Evolutionary conservation across 2,797 vertebrate species (phyloP).

Genomic region (Leptoclinus maculatus): DNA sequence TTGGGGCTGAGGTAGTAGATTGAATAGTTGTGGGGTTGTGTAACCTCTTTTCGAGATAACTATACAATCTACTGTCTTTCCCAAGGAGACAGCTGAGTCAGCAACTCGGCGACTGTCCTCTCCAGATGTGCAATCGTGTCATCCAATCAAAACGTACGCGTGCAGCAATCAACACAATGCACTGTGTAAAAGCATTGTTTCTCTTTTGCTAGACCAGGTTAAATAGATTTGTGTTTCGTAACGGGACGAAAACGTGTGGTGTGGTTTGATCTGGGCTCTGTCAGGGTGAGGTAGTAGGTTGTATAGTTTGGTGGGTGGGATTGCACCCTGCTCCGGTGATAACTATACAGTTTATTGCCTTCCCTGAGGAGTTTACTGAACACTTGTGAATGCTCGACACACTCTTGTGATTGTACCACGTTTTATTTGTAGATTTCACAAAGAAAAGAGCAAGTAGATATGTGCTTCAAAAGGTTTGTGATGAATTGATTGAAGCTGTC

Average conservation of each 20-base stretch:
- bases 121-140: conserved; percentile 37
- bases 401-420: conserved; percentile 4
- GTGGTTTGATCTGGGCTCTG: conserved; percentile 66
- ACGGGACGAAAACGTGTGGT: conserved; percentile 14
- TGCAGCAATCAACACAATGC: conserved; percentile 23
- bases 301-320: conserved; percentile 96
- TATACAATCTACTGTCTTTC: conserved; percentile 98
- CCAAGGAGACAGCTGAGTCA: conserved; percentile 92
- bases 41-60: conserved; percentile 91
- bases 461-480: conserved; percentile 15
- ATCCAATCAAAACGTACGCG: conserved; percentile 45
- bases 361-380: conserved; percentile 86
- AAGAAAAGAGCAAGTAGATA: conserved; percentile 1
- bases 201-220: conserved; percentile 10
- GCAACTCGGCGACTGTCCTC: conserved; percentile 63
- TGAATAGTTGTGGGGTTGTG: conserved; percentile 94
- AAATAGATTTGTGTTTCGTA: background rate
- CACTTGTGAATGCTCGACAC: conserved; percentile 35
- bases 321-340: conserved; percentile 91
- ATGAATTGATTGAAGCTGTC: conserved; percentile 16
- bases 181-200: conserved; percentile 14
- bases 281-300: conserved; percentile 96
- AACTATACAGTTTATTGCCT: conserved; percentile 99
- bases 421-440: conserved; percentile 40
- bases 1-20: conserved; percentile 98